Percentiles rank a stretch among this genome's conserved stretches.
phyloP scores from a whole-genome alignment of 2,888 invertebrate genomes.

The Nycteola revayana region DNA sequence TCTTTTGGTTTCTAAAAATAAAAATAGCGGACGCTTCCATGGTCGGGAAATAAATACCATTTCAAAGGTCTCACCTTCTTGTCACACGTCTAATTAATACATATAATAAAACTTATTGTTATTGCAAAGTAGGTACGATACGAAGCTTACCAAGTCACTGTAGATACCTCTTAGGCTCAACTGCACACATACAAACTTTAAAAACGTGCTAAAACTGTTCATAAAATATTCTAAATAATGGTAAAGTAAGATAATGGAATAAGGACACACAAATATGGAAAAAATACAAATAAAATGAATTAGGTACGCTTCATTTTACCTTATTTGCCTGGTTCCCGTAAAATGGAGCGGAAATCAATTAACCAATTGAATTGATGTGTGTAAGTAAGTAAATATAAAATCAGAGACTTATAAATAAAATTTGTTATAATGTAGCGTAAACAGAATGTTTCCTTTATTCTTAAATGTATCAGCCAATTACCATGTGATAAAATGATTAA shows the following conservation, averaged over 20 bases:
- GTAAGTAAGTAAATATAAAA: constrained; percentile 7
- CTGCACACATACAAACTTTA: constrained; percentile 32
- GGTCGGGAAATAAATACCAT: no score
- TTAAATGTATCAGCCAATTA: no score
- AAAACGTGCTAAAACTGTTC: constrained; percentile 55
- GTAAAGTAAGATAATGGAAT: constrained; percentile 41
- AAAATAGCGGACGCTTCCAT: no score
- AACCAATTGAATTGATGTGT: constrained; percentile 39
- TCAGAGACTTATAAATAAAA: no score
- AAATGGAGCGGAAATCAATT: constrained; percentile 73
- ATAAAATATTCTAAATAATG: constrained; percentile 35
- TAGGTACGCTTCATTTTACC: constrained; percentile 61
- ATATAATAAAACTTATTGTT: no score
- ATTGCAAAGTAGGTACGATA: no score
- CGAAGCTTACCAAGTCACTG: constrained; percentile 28
- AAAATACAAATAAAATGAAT: constrained; percentile 17
- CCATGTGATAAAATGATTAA: no score
- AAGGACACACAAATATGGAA: constrained; percentile 57
- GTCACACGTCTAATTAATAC: no score
- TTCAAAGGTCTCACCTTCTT: no score
- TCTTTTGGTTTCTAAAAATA: no score
- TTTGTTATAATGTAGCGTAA: no score
- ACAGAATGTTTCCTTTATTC: no score
- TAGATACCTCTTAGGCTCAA: constrained; percentile 22
- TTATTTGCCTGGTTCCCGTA: constrained; percentile 77